Percentiles rank a stretch among this genome's conserved stretches.
Evolutionary conservation across 2,888 invertebrate genomes (phyloP).

Genomic region (Dasysyrphus albostriatus): DNA sequence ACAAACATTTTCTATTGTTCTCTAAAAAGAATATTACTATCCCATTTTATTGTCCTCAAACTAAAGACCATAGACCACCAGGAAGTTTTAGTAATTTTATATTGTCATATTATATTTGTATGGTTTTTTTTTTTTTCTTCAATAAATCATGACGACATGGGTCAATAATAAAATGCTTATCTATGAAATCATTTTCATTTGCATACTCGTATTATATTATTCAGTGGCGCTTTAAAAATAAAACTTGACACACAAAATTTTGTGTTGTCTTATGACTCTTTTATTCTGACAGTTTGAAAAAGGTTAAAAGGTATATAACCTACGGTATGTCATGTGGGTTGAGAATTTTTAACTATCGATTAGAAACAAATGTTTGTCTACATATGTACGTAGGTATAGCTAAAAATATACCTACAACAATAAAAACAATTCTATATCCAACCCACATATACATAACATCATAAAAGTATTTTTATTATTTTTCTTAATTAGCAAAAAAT

Average conservation of each 20-base stretch:
- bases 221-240: slow-evolving; percentile 25
- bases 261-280: not conserved
- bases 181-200: slow-evolving; percentile 10
- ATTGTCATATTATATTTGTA: too few species aligned
- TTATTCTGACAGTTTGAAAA: slow-evolving; percentile 51
- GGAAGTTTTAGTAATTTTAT: slow-evolving; percentile 1
- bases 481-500: not conserved
- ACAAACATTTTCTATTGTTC: too few species aligned
- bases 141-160: slow-evolving; percentile 25
- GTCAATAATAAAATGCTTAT: slow-evolving; percentile 17
- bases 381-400: not conserved
- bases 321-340: slow-evolving; percentile 14
- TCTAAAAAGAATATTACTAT: not conserved
- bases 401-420: not conserved
- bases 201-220: slow-evolving; percentile 32
- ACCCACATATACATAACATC: not conserved
- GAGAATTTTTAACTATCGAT: slow-evolving; percentile 30
- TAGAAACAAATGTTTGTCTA: slow-evolving; percentile 12
- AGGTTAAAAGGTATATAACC: slow-evolving; percentile 29
- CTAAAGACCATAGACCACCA: not conserved
- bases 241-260: not conserved
- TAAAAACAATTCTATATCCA: not conserved
- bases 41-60: not conserved
- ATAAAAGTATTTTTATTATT: not conserved
- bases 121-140: not conserved